Conservation (phyloP, 2,888 invertebrate genomes). For the Macrosoma leucophasiata region DNA sequence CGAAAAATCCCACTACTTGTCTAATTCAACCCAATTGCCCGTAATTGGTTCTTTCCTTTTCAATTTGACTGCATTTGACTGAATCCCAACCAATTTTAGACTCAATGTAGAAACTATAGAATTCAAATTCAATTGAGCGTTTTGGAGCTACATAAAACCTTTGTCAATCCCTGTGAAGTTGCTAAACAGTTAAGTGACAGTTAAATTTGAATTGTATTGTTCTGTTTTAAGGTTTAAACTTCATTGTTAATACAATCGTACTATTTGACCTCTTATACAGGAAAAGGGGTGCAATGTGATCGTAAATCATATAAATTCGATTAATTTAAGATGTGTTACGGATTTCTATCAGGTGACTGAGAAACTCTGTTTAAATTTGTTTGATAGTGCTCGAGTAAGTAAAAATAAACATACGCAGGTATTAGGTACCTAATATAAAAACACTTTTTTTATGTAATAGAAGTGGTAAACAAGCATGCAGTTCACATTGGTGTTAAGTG, state of each 20-base stretch:
- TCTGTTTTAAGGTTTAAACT: constrained; percentile 6
- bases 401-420: too few relatives aligned
- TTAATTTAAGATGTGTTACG: constrained; percentile 39
- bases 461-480: too few relatives aligned
- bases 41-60: constrained; percentile 61
- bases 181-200: constrained; percentile 9
- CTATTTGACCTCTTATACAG: constrained; percentile 40
- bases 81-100: constrained; percentile 15
- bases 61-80: constrained; percentile 41
- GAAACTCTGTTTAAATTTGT: too few relatives aligned
- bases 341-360: too few relatives aligned
- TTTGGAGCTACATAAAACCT: constrained; percentile 17
- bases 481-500: too few relatives aligned
- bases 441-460: too few relatives aligned
- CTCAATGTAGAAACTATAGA: not conserved
- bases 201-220: constrained; percentile 18
- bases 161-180: constrained; percentile 4
- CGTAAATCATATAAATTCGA: constrained; percentile 38
- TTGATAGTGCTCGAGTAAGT: too few relatives aligned
- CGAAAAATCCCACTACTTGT: constrained; percentile 53
- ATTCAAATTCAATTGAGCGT: constrained; percentile 13
- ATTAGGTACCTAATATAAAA: too few relatives aligned
- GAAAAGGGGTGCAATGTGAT: constrained; percentile 41
- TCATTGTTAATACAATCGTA: constrained; percentile 13
- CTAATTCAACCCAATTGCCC: constrained; percentile 54